Evolutionary conservation across 2,113 vertebrate species (phyloP).

Genomic region (Trematomus loennbergii): DNA sequence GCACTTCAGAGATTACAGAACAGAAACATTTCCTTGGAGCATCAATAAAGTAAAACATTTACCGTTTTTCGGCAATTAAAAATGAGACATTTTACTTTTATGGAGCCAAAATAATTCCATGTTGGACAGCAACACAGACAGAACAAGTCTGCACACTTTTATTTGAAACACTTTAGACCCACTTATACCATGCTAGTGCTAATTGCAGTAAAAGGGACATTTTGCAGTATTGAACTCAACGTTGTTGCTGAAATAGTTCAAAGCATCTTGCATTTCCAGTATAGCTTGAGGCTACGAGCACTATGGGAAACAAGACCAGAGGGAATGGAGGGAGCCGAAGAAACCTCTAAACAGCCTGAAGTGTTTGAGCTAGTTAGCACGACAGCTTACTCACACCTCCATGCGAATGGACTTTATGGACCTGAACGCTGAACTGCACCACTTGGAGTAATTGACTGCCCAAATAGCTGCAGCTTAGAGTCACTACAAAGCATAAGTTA

Average conservation of each 20-base stretch:
- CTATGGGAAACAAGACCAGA: slow-evolving; percentile 27
- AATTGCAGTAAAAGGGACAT: slow-evolving; percentile 30
- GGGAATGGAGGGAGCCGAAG: slow-evolving; percentile 14
- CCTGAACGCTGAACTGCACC: slow-evolving; percentile 38
- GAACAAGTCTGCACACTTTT: neutral
- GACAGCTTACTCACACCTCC: slow-evolving; percentile 61
- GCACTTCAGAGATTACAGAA: neutral
- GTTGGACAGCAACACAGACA: slow-evolving; percentile 7
- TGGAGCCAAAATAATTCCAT: neutral
- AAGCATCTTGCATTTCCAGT: slow-evolving; percentile 15
- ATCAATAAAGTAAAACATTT: slow-evolving; percentile 7
- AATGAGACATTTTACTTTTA: neutral
- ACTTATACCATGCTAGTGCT: slow-evolving; percentile 25
- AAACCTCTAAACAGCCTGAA: slow-evolving; percentile 38
- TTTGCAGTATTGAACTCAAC: slow-evolving; percentile 31
- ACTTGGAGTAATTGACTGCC: slow-evolving; percentile 40
- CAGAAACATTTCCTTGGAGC: slow-evolving; percentile 17
- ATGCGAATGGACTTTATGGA: slow-evolving; percentile 61
- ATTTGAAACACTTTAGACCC: slow-evolving; percentile 7
- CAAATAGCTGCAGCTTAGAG: slow-evolving; percentile 41
- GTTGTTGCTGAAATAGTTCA: slow-evolving; percentile 33
- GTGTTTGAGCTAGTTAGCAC: slow-evolving; percentile 51
- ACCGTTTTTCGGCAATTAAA: slow-evolving; percentile 6
- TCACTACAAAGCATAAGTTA: slow-evolving; percentile 8
- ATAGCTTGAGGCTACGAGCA: slow-evolving; percentile 10